Evolutionary conservation across 2,113 vertebrate genomes (phyloP).

Genomic region (Nothoprocta perdicaria): DNA sequence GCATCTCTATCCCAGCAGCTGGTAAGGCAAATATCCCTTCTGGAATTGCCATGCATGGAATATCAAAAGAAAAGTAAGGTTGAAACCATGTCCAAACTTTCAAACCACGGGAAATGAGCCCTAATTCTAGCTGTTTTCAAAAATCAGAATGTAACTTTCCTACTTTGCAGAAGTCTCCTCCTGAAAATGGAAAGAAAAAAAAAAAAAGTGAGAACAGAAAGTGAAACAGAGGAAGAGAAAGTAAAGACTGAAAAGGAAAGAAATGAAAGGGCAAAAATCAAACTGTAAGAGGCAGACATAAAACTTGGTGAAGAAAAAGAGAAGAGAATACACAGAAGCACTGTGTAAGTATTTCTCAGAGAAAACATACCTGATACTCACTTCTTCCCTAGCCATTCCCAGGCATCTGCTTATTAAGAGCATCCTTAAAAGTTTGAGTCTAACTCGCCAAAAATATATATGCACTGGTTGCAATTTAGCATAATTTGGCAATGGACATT

Average conservation of each 20-base stretch:
- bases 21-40: background rate
- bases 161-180: constrained; percentile 9
- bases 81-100: background rate
- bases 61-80: background rate
- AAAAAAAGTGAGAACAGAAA: background rate
- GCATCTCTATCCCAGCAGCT: background rate
- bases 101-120: background rate
- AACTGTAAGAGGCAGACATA: background rate
- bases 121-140: background rate
- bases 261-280: constrained; percentile 21
- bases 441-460: background rate
- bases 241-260: background rate
- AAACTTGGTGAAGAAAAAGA: background rate
- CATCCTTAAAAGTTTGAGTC: background rate
- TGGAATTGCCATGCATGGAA: background rate
- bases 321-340: background rate
- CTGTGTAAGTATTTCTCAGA: background rate
- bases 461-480: background rate
- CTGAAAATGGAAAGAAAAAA: background rate
- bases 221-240: constrained; percentile 38
- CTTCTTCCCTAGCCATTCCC: background rate
- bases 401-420: background rate
- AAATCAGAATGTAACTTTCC: background rate
- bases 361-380: background rate
- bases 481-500: background rate